phyloP scores from a whole-genome alignment of 2,113 vertebrate genomes.

The Plecturocebus donacophilus region DNA sequence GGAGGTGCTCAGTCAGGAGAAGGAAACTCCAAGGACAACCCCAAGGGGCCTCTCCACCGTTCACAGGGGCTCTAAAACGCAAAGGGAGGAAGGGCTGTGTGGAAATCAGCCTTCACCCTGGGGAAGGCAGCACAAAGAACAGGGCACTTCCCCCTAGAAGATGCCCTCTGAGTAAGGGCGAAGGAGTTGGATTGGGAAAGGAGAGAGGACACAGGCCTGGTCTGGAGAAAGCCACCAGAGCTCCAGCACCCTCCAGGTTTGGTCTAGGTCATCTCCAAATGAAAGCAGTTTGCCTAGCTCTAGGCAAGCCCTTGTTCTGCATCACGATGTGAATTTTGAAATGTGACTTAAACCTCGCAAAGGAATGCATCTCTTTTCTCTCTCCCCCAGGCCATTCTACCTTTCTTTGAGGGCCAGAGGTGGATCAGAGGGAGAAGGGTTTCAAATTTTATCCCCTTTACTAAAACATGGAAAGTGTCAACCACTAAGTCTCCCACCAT shows the following conservation, averaged over 20 bases:
- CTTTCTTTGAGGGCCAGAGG: neutral
- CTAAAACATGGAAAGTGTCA: conserved; percentile 8
- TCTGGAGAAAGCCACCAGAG: neutral
- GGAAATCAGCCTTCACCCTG: neutral
- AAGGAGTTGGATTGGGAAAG: neutral
- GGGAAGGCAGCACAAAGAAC: neutral
- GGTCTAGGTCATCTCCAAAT: neutral
- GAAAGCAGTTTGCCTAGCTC: conserved; percentile 46
- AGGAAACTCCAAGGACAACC: neutral
- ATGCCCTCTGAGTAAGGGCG: neutral
- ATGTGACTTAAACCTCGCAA: conserved; percentile 48
- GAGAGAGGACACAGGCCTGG: neutral
- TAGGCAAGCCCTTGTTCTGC: conserved; percentile 28
- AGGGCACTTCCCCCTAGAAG: neutral
- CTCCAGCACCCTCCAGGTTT: neutral
- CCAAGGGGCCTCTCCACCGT: neutral
- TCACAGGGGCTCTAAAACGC: neutral
- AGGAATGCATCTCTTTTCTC: conserved; percentile 38
- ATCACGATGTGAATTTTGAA: conserved; percentile 13
- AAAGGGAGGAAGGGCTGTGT: neutral
- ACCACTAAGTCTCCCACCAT: neutral
- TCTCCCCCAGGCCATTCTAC: neutral
- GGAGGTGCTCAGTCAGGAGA: neutral
- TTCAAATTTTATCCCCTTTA: neutral
- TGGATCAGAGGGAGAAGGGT: neutral